Conservation (phyloP, 2,888 invertebrate species). For the Ephialtes manifestator region DNA sequence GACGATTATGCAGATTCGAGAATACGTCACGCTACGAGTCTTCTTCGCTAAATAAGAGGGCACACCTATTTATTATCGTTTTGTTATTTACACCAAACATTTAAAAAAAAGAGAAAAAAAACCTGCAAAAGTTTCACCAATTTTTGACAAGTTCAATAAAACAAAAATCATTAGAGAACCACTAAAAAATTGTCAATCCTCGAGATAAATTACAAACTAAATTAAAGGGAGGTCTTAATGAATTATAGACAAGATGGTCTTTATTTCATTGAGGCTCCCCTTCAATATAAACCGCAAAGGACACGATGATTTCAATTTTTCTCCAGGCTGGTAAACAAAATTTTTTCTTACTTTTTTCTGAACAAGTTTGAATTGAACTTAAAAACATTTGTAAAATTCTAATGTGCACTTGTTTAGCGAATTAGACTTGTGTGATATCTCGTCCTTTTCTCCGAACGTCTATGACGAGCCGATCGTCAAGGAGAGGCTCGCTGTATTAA, state of each 20-base stretch:
- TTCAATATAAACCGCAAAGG: neutral
- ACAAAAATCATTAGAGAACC: too few species aligned
- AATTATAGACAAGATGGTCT: too few species aligned
- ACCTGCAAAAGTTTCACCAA: too few species aligned
- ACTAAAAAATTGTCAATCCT: too few species aligned
- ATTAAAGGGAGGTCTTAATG: too few species aligned
- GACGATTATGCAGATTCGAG: conserved; percentile 6
- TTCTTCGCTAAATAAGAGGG: neutral
- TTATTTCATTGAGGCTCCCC: too few species aligned
- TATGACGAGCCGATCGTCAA: conserved; percentile 3
- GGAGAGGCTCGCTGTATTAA: conserved; percentile 34
- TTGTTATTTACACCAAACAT: conserved; percentile 5
- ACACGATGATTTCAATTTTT: conserved; percentile 13
- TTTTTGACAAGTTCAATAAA: too few species aligned
- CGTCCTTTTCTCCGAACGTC: conserved; percentile 13
- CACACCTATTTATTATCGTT: neutral
- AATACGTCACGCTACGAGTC: neutral
- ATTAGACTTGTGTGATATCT: conserved; percentile 25
- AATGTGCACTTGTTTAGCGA: conserved; percentile 6
- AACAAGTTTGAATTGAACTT: too few species aligned
- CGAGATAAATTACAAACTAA: too few species aligned
- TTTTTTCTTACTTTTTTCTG: too few species aligned
- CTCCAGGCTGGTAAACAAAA: neutral
- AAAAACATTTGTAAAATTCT: too few species aligned
- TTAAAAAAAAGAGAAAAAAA: too few species aligned